phyloP scores from a whole-genome alignment of 2,797 vertebrate genomes.

The Alauda arvensis region DNA sequence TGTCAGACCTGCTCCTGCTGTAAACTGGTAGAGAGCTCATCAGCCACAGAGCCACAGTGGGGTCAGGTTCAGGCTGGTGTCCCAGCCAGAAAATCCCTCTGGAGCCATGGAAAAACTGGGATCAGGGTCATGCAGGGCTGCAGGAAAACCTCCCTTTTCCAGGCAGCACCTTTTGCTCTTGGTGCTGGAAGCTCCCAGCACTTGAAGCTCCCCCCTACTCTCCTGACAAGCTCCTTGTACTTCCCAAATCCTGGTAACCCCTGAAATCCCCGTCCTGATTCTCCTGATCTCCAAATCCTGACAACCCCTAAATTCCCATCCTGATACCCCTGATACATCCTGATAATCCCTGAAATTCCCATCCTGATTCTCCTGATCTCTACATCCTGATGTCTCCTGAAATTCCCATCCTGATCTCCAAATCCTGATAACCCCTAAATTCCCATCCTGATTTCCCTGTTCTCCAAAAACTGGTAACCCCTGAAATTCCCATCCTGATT shows the following conservation, averaged over 20 bases:
- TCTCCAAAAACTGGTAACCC: too few relatives aligned
- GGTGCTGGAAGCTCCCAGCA: rapidly evolving
- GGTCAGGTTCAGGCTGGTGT: not conserved
- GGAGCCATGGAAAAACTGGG: not conserved
- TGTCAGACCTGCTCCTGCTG: rapidly evolving
- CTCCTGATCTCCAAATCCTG: not conserved
- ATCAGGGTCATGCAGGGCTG: too few relatives aligned
- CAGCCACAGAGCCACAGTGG: rapidly evolving
- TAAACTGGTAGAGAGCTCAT: rapidly evolving
- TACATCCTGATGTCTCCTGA: not conserved
- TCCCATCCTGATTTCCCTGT: not conserved
- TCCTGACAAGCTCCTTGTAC: not conserved
- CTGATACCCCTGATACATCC: not conserved
- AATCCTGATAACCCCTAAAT: not conserved
- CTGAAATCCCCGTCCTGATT: not conserved
- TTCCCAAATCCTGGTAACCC: not conserved
- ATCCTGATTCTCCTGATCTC: rapidly evolving
- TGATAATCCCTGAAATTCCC: not conserved
- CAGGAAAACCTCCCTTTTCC: not conserved
- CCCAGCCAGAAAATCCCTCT: not conserved
- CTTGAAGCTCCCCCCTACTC: not conserved
- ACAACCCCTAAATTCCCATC: not conserved
- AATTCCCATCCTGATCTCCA: not conserved
- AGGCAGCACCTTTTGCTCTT: not conserved
- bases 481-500: too few relatives aligned